Base-by-base conservation (phyloP, 1,140 invertebrate species). In the Littorina saxatilis region DNA sequence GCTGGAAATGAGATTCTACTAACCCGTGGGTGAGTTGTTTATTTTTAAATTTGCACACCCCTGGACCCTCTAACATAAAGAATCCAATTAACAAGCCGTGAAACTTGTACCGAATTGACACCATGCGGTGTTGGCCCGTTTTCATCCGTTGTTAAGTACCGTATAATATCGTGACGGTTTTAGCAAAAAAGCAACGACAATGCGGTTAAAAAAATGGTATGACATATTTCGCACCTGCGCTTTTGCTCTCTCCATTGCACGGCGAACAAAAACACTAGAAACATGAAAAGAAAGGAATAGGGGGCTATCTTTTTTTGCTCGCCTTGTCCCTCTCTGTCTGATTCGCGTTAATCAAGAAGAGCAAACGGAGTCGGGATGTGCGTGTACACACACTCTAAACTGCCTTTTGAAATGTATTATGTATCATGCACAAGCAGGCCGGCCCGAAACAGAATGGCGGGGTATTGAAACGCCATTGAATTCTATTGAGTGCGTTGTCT, bases 391-490 rank as follows among this genome's bases (percentile, higher is more conserved):
- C 39, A 73, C 39, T 73, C 23, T 39, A 73, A 73, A 73, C 70
- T 73, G 70, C 70, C 70, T 73, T 73, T 73, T 73, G 70, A 73
- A 73, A 73, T 43, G 39, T 73, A 73, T 73, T 73, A 39, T 73
- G 70, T 73, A 73, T 73, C 70, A 73, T 73, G 70, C 40, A 73
- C 70, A 73, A 39, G 39, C 35, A 20, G 70, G 70, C 37, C 13
- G 37, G 40, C 15, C 4, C 4, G 40, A 9, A 3, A 39, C 17
- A 40, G 70, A 73, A 73, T 7, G 70, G 37, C 37, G 39, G 35
- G 23, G 70, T 39, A 73, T 17, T 73, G 70, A 73, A 73, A 73
- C 70, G 70, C 37, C n/a, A 73, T 73, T 73, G 70, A 73, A 73
- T 43, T 73, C 23, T 27, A 73, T 40, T 73, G 35, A 73, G 70